Base-by-base conservation (phyloP, 2,888 invertebrate genomes). In the Sipha maydis region DNA sequence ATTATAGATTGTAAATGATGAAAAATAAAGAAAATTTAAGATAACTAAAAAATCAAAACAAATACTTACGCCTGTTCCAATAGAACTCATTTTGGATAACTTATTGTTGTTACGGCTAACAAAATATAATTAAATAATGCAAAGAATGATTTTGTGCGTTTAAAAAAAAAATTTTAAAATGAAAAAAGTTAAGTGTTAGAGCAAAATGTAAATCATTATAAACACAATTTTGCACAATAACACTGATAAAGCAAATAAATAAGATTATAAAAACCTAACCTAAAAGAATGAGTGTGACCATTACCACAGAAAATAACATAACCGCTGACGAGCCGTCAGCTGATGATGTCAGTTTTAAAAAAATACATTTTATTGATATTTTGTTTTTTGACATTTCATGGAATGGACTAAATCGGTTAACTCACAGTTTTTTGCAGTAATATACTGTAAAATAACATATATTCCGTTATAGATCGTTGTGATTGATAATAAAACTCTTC, bases 31-130 rank as follows among this genome's bases (percentile, higher is more conserved):
- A 28, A 73, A 38, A 25, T 73, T 11, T 21, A 56, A 71, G 9
- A 79, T 54, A 11, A 71, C 69, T 48, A 4, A 54, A 28, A 69
- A 69, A 71, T 89, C 21, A n/a, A 48, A 85, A 71, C 17, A 71
- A 82, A 82, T 92, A 95, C 95, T 95, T 95, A 97, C 97, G 90
- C 98, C 98, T 90, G 98, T 98, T 90, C 98, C 98, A 92, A 98
- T 98, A 48, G 98, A 98, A 94, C 97, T 98, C 97, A 98, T 97
- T 91, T 91, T 94, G 38, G 1, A 41, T 38, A 31, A 61, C 41
- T 38, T 41, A n/a, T 75, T 54, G 48, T n/a, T 73, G 34, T 38
- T 75, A 11, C 21, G 17, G 21, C 61, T 61, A 76, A 28, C 14
- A 7, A 61, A 79, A 19, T 34, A 3, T 61, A 0, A 9, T n/a